Percentiles rank a stretch among this genome's conserved stretches.
Evolutionary conservation across 2,888 invertebrate species (phyloP).

Genomic region (Rotaria macrura): DNA sequence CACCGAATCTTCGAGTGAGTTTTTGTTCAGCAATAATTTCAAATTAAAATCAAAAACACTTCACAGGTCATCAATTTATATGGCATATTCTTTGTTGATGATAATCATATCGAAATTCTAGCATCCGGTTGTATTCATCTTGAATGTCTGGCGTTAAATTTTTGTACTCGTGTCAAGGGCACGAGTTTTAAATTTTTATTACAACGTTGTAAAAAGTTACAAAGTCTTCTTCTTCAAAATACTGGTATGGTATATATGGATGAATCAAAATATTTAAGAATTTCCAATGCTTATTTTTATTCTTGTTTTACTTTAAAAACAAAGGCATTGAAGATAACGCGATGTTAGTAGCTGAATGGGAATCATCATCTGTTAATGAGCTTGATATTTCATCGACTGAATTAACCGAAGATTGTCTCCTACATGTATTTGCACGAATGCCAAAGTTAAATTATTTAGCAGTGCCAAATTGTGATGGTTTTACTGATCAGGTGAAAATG

Average conservation of each 20-base stretch:
- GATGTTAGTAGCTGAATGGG: constrained; percentile 94
- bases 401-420: constrained; percentile 78
- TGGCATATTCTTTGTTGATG: constrained; percentile 94
- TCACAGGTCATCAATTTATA: constrained; percentile 86
- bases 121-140: constrained; percentile 76
- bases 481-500: constrained; percentile 70
- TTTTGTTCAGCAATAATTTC: not conserved
- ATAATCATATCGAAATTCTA: constrained; percentile 94
- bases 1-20: constrained; percentile 67
- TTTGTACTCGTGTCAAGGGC: constrained; percentile 88
- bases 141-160: constrained; percentile 91
- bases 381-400: constrained; percentile 94
- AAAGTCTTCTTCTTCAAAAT: constrained; percentile 85
- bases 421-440: constrained; percentile 77
- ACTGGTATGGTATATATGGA: constrained; percentile 89
- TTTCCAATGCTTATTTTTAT: not conserved
- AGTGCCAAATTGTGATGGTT: constrained; percentile 91
- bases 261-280: no score
- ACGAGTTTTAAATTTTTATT: constrained; percentile 84
- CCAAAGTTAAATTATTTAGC: constrained; percentile 69
- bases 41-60: constrained; percentile 57
- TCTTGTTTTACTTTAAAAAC: not conserved
- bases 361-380: constrained; percentile 71
- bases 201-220: constrained; percentile 78
- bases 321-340: constrained; percentile 76